Conservation (phyloP, 1,140 invertebrate species). For the Microplitis demolitor region DNA sequence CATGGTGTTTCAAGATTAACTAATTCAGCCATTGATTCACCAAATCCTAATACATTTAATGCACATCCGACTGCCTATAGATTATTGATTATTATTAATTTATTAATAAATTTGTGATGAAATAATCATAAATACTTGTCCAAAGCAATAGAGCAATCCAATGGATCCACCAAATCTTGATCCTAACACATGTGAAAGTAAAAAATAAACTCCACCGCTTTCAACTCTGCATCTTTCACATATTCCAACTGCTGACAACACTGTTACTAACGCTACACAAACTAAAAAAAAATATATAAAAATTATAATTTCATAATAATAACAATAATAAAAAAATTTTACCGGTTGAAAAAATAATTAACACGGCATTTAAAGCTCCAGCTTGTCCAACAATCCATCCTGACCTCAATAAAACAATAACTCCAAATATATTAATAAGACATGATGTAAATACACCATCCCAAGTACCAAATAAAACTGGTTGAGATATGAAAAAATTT, state of each 20-base stretch:
- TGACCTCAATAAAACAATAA: conserved; percentile 93
- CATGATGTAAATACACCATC: conserved; percentile 95
- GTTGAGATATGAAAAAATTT: conserved; percentile 91
- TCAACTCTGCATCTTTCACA: conserved; percentile 93
- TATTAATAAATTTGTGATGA: conserved; percentile 18
- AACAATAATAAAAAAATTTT: conserved; percentile 11
- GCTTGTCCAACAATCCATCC: conserved; percentile 97
- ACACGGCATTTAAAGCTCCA: conserved; percentile 84
- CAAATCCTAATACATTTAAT: conserved; percentile 91
- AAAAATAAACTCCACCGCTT: conserved; percentile 94
- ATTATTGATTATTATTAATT: conserved; percentile 21
- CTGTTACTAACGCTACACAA: conserved; percentile 85
- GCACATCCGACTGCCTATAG: conserved; percentile 91
- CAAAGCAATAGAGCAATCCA: conserved; percentile 94
- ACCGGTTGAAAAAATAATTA: conserved; percentile 88
- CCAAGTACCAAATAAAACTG: conserved; percentile 95
- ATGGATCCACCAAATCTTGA: conserved; percentile 89
- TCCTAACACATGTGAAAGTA: conserved; percentile 91
- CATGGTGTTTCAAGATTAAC: conserved; percentile 75
- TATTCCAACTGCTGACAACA: conserved; percentile 93
- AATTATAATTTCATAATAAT: not conserved
- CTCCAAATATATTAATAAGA: conserved; percentile 96
- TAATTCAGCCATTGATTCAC: conserved; percentile 89
- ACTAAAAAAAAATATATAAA: conserved; percentile 65
- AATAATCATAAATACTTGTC: conserved; percentile 69